Conservation (phyloP, 2,888 invertebrate species). For the Agriopis leucophaearia region DNA sequence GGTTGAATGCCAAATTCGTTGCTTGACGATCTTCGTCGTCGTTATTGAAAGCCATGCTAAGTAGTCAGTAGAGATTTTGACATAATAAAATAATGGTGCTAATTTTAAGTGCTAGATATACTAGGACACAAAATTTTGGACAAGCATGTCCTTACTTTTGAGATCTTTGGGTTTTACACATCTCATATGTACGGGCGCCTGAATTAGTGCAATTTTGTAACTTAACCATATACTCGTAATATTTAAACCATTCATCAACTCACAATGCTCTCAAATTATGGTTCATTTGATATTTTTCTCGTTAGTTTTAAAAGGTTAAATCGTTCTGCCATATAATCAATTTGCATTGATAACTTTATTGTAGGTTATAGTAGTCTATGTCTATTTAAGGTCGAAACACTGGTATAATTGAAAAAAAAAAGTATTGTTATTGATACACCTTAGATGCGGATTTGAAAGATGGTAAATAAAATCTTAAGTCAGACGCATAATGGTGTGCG, state of each 20-base stretch:
- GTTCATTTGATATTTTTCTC: slow-evolving; percentile 49
- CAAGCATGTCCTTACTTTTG: too few relatives aligned
- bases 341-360: slow-evolving; percentile 33
- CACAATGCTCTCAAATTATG: slow-evolving; percentile 49
- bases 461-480: not conserved
- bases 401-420: slow-evolving; percentile 18
- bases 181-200: not conserved
- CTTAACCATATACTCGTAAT: too few relatives aligned
- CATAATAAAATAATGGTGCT: too few relatives aligned
- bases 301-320: slow-evolving; percentile 47
- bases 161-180: not conserved
- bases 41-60: too few relatives aligned
- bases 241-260: slow-evolving; percentile 31
- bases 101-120: too few relatives aligned
- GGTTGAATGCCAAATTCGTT: too few relatives aligned
- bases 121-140: not conserved
- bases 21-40: too few relatives aligned
- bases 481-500: not conserved
- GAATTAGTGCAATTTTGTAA: not conserved
- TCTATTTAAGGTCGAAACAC: slow-evolving; percentile 10
- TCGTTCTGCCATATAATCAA: slow-evolving; percentile 39
- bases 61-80: too few relatives aligned
- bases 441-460: slow-evolving; percentile 9
- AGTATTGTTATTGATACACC: slow-evolving; percentile 9
- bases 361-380: slow-evolving; percentile 22